These are phyloP conservation scores for Poeciliopsis occidentalis DNA, from an alignment of 2,113 vertebrate genomes.

Conservation along the genomic window DNA sequence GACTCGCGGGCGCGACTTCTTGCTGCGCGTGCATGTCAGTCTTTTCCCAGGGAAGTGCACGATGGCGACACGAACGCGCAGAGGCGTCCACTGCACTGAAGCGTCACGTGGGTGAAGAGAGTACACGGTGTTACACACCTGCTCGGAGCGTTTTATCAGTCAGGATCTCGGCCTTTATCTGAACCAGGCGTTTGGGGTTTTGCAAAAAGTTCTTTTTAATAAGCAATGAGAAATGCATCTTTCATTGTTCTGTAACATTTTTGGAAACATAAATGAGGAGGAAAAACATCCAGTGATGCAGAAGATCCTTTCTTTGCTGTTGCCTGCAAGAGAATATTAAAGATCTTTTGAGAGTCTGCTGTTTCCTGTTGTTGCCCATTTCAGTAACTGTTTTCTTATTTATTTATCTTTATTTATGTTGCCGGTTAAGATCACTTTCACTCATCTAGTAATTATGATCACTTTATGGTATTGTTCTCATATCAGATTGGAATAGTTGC, in stretches of 20 bases:
- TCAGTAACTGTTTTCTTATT: neutral
- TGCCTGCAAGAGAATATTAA: neutral
- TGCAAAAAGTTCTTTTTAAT: neutral
- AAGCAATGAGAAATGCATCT: neutral
- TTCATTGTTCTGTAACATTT: neutral
- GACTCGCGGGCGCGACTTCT: neutral
- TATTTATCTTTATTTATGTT: neutral
- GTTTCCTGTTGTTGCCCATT: neutral
- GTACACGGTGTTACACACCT: constrained; percentile 40
- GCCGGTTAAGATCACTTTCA: neutral
- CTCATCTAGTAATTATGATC: neutral
- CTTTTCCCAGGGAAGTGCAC: constrained; percentile 13
- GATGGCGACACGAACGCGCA: constrained; percentile 34
- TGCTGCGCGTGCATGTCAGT: constrained; percentile 30
- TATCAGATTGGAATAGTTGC: neutral
- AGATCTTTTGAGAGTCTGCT: neutral
- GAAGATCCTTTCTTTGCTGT: neutral
- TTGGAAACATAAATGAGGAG: neutral
- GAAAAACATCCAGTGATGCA: neutral
- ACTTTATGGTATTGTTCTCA: neutral
- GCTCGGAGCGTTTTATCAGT: constrained; percentile 15
- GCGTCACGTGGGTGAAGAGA: constrained; percentile 52
- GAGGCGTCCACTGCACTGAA: constrained; percentile 41
- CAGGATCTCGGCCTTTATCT: neutral
- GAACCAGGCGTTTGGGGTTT: neutral